phyloP scores from a whole-genome alignment of 2,797 vertebrate species.

The Myoxocephalus aenaeus region DNA sequence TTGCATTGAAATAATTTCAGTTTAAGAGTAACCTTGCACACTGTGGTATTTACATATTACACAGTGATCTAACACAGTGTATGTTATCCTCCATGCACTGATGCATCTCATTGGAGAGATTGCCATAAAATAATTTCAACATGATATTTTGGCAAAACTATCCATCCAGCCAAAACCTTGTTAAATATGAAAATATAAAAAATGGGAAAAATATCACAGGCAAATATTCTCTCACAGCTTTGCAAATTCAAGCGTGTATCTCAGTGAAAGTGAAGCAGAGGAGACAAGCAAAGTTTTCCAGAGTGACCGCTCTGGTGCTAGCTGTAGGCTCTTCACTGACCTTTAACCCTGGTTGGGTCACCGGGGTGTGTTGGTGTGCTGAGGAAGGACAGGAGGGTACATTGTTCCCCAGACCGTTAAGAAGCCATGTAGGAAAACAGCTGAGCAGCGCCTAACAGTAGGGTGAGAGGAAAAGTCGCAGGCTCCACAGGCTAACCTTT shows the following conservation, averaged over 20 bases:
- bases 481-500: slow-evolving; percentile 52
- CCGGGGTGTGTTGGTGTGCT: slow-evolving; percentile 48
- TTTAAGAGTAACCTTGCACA: background rate
- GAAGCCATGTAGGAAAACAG: slow-evolving; percentile 59
- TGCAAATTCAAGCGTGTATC: slow-evolving; percentile 18
- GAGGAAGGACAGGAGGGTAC: slow-evolving; percentile 67
- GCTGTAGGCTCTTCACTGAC: slow-evolving; percentile 56
- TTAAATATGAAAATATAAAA: slow-evolving; percentile 5
- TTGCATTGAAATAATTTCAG: too few relatives aligned
- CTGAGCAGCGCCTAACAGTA: slow-evolving; percentile 60
- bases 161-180: background rate
- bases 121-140: background rate
- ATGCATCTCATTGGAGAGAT: background rate
- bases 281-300: slow-evolving; percentile 47
- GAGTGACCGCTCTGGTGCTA: slow-evolving; percentile 39
- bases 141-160: background rate
- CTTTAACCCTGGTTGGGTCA: slow-evolving; percentile 58
- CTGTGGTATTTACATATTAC: background rate
- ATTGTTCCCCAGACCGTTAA: slow-evolving; percentile 77
- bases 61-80: background rate
- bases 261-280: slow-evolving; percentile 30
- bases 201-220: background rate
- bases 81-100: background rate
- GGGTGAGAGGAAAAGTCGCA: slow-evolving; percentile 50
- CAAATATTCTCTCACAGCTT: background rate